These are phyloP conservation scores for Taeniopygia guttata DNA, from an alignment of 2,797 vertebrate genomes.

Conservation along the genomic window DNA sequence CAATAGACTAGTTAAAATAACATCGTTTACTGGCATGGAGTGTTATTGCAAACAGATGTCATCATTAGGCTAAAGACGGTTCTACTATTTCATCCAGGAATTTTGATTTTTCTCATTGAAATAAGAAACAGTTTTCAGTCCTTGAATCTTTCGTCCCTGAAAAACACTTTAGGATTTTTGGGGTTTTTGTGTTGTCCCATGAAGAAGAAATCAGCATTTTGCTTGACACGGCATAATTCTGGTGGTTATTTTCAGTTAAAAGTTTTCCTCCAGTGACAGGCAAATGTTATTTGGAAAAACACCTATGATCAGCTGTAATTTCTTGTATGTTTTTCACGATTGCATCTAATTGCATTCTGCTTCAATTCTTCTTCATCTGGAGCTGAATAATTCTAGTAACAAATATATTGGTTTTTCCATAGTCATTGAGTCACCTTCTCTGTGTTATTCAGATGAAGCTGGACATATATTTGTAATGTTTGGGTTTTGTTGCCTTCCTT, in stretches of 20 bases:
- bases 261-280: not conserved
- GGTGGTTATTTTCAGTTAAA: not conserved
- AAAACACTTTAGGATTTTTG: not conserved
- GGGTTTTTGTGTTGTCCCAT: not conserved
- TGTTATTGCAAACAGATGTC: constrained; percentile 61
- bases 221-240: not conserved
- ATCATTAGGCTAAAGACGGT: not conserved
- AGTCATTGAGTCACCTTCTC: not conserved
- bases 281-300: constrained; percentile 10
- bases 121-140: not conserved
- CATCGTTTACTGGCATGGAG: constrained; percentile 26
- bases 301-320: not conserved
- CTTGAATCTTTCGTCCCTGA: not conserved
- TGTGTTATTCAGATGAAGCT: not conserved
- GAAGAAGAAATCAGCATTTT: not conserved
- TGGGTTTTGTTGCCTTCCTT: not conserved
- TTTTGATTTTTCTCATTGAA: constrained; percentile 28
- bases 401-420: not conserved
- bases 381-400: not conserved
- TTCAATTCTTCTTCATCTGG: not conserved
- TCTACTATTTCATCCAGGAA: constrained; percentile 32
- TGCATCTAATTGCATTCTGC: not conserved
- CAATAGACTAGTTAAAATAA: constrained; percentile 53
- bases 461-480: not conserved
- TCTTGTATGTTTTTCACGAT: not conserved